Conservation (phyloP, 2,888 invertebrate genomes). For the Hyles lineata region DNA sequence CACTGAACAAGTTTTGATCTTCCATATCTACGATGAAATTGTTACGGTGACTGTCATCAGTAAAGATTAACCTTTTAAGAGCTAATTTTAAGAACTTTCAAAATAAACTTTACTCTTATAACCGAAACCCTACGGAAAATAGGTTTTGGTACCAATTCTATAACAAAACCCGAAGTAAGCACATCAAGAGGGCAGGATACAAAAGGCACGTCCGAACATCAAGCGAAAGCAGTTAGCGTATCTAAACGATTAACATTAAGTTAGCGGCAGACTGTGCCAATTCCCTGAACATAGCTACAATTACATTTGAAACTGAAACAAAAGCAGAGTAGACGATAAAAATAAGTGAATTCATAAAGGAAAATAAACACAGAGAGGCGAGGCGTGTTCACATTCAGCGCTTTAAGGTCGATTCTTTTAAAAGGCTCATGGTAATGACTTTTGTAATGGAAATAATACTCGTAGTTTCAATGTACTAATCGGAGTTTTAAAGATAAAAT, state of each 20-base stretch:
- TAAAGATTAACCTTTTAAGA: no score
- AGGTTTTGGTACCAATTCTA: background rate
- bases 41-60: no score
- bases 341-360: slow-evolving; percentile 27
- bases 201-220: background rate
- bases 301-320: slow-evolving; percentile 25
- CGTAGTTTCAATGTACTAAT: no score
- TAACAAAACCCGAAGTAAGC: background rate
- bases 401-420: background rate
- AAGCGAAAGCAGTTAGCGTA: background rate
- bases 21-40: no score
- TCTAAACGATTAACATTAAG: slow-evolving; percentile 26
- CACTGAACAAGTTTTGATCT: no score
- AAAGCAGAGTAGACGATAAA: slow-evolving; percentile 13
- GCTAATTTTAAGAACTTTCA: no score
- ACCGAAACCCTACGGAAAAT: background rate
- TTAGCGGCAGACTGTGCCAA: slow-evolving; percentile 20
- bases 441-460: background rate
- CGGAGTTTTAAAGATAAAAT: no score
- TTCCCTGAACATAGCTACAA: slow-evolving; percentile 7
- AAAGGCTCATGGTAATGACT: background rate
- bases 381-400: background rate
- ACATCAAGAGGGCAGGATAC: background rate
- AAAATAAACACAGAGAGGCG: slow-evolving; percentile 14
- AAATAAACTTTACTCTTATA: no score